Evolutionary conservation across 2,888 invertebrate species (phyloP), one percentile per base, ranked within the genome.

Genomic region (Galerucella calmariensis): DNA sequence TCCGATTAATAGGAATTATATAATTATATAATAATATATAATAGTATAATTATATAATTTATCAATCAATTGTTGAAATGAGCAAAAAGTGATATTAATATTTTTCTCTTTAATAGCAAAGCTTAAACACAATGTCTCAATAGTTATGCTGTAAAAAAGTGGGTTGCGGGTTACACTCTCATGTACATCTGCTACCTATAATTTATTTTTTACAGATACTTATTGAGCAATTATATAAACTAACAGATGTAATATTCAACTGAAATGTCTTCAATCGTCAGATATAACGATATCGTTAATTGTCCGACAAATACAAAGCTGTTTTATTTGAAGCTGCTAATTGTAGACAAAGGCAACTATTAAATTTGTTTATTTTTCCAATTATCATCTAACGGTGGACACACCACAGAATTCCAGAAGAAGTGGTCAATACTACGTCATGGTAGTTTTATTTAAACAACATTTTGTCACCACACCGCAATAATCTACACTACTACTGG

Each of bases 271-370:
- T 48, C 48, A 48, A 67, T 14, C 11, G 67, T 56, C 51, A 67
- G 16, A 46, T 12, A 58, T 12, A 58, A 14, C 27, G 6, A 69
- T 58, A 61, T 53, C 56, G 70, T 65, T 70, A 70, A 70, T 70
- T 70, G 59, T 20, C 53, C 5, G 35, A 2, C 65, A 63, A 63
- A 70, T 35, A 70, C 5, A 14, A 70, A 48, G 51, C 62, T 70
- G 75, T 80, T 71, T 77, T 75, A 79, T 75, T 78, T 75, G 74
- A 56, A 78, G 35, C 77, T 77, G 80, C 75, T 82, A 82, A 82
- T 82, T 79, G 78, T 75, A 79, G 80, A 81, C 81, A 80, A 82
- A 81, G 81, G 80, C 79, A 80, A 76, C 77, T 82, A 81, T 81
- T 82, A 81, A 81, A 78, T 76, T 69, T 81, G 78, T 82, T 80